phyloP scores from a whole-genome alignment of 1,140 invertebrate species.

The Leptoteleia sp. region DNA sequence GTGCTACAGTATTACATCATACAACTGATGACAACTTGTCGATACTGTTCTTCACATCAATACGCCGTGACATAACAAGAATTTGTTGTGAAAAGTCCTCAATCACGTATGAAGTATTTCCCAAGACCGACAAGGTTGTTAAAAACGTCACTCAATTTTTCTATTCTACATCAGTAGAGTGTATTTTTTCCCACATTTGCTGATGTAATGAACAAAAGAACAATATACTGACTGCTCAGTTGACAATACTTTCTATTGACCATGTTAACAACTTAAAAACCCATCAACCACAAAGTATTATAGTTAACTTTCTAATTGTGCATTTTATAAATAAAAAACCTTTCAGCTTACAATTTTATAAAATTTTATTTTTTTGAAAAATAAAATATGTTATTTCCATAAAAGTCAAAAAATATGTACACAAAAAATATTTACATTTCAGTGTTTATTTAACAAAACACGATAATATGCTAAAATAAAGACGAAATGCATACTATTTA shows the following conservation, averaged over 20 bases:
- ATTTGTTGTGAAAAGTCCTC: slow-evolving; percentile 63
- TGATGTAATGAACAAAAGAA: slow-evolving; percentile 35
- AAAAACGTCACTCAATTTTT: slow-evolving; percentile 53
- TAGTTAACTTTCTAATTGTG: no score
- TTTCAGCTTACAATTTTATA: no score
- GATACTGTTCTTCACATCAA: slow-evolving; percentile 56
- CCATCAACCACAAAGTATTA: no score
- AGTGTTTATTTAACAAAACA: no score
- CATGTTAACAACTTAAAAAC: no score
- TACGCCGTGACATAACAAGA: slow-evolving; percentile 49
- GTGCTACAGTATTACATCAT: slow-evolving; percentile 42
- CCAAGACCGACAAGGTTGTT: slow-evolving; percentile 55
- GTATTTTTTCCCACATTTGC: slow-evolving; percentile 33
- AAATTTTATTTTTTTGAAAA: no score
- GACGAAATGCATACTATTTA: no score
- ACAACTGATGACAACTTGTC: slow-evolving; percentile 56
- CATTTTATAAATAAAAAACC: no score
- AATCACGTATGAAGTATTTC: slow-evolving; percentile 61
- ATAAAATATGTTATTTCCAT: no score
- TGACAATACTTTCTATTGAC: not conserved
- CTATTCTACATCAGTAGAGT: slow-evolving; percentile 10
- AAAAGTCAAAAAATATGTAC: no score
- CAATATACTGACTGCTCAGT: slow-evolving; percentile 27
- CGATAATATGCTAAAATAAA: no score
- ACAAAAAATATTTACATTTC: no score